Base-by-base conservation (phyloP, 2,888 invertebrate species). In the Diplazon laetatorius region DNA sequence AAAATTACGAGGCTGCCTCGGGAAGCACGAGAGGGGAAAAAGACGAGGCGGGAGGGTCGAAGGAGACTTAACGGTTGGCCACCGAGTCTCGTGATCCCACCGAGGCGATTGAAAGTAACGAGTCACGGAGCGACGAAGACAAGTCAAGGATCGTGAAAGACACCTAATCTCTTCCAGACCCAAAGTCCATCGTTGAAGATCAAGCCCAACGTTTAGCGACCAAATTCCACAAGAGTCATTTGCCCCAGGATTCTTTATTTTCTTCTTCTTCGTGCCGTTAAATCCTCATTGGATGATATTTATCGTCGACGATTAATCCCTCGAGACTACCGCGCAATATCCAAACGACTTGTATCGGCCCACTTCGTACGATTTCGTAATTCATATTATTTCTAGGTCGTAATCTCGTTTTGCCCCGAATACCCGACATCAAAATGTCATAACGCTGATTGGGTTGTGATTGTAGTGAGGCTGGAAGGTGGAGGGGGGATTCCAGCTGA, bases 41-140 rank as follows among this genome's bases (percentile, higher is more conserved):
- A n/a, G n/a, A n/a, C n/a, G n/a, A n/a, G 8, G 55, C 30, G 30
- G 30, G 30, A 30, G 10, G 30, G 52, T 25, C 14, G 55, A 55
- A 25, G 30, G 14, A 14, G 55, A n/a, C 30, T 14, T n/a, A n/a
- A n/a, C n/a, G n/a, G n/a, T n/a, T n/a, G n/a, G 30, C 52, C 8
- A 39, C 78, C 74, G 73, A 60, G 69, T 59, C 69, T 52, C 59
- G 59, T 76, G 80, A 69, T 77, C 71, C 60, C 68, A 22, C 50
- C 57, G 73, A 83, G 80, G 82, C 88, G 89, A 90, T 90, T 90
- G 90, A 90, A 90, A 89, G 88, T 90, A 90, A 90, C 87, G 89
- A 89, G 88, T 87, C 87, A 82, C 85, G 78, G 87, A 83, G 84
- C 81, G 82, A 50, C 25, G 14, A 70, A 66, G 55, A 74, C 39